Evolutionary conservation across 1,140 invertebrate species (phyloP).

Genomic region (Muscidifurax raptorellus): DNA sequence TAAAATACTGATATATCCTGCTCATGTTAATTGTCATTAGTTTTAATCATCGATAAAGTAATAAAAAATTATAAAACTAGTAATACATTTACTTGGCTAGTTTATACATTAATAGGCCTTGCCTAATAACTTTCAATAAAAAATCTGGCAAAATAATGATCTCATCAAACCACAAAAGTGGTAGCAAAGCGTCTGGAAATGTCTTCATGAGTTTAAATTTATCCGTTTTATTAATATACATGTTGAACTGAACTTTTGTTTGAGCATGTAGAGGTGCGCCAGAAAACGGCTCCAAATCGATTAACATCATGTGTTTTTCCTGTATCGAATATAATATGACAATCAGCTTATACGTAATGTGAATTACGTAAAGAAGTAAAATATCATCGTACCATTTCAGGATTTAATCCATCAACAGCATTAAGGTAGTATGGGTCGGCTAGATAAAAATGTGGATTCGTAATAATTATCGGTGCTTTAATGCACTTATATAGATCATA

Average conservation of each 20-base stretch:
- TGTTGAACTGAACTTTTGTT: slow-evolving; percentile 84
- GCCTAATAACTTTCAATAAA: neutral
- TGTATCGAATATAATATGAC: neutral
- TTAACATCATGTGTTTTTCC: slow-evolving; percentile 82
- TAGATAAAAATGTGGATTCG: slow-evolving; percentile 89
- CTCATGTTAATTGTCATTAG: no score
- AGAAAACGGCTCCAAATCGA: slow-evolving; percentile 86
- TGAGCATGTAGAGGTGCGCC: slow-evolving; percentile 81
- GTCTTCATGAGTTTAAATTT: slow-evolving; percentile 81
- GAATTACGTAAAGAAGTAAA: neutral
- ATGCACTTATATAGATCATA: slow-evolving; percentile 82
- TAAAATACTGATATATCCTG: no score
- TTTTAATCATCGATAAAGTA: no score
- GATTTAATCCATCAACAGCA: slow-evolving; percentile 83
- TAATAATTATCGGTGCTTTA: slow-evolving; percentile 82
- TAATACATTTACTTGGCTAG: no score
- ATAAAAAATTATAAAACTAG: no score
- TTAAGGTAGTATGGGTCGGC: slow-evolving; percentile 80
- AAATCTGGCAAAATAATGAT: slow-evolving; percentile 63
- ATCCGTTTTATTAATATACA: slow-evolving; percentile 78
- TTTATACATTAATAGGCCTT: no score
- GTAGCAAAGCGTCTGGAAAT: slow-evolving; percentile 79
- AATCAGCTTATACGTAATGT: neutral
- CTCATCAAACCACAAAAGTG: slow-evolving; percentile 87
- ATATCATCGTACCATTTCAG: slow-evolving; percentile 75